Conservation (phyloP, 2,888 invertebrate genomes). For the Alloplasta piceator region DNA sequence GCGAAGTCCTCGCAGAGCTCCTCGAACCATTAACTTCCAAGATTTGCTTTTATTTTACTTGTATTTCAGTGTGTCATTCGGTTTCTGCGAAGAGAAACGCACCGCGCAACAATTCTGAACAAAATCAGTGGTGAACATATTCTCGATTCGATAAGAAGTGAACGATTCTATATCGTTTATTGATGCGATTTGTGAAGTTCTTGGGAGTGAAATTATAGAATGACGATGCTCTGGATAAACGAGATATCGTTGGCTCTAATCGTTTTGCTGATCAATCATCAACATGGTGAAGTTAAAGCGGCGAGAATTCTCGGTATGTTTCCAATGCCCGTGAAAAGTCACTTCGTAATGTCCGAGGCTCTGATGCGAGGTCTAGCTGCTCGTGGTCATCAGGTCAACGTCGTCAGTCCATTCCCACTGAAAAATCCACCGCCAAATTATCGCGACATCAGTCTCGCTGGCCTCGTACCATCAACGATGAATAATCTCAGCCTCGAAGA, state of each 20-base stretch:
- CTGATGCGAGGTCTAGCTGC: conserved; percentile 82
- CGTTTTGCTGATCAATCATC: conserved; percentile 4
- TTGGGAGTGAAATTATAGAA: not conserved
- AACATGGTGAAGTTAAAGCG: conserved; percentile 16
- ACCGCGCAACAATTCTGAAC: no score
- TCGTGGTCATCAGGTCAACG: conserved; percentile 84
- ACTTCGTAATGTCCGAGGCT: conserved; percentile 83
- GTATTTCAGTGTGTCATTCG: no score
- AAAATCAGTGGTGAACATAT: no score
- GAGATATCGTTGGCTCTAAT: not conserved
- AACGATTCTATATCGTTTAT: no score
- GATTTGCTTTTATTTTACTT: no score
- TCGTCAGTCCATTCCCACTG: conserved; percentile 76
- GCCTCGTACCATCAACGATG: conserved; percentile 59
- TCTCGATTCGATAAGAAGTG: no score
- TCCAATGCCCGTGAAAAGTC: conserved; percentile 83
- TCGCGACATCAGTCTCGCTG: conserved; percentile 71
- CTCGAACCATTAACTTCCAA: no score
- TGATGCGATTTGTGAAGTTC: no score
- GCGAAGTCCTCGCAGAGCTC: no score
- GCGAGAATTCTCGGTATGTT: conserved; percentile 83
- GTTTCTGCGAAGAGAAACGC: no score
- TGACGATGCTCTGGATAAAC: conserved; percentile 2
- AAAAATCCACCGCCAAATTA: conserved; percentile 75
- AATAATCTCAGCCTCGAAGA: conserved; percentile 75